Evolutionary conservation across 2,797 vertebrate species (phyloP).

Genomic region (Takifugu rubripes): DNA sequence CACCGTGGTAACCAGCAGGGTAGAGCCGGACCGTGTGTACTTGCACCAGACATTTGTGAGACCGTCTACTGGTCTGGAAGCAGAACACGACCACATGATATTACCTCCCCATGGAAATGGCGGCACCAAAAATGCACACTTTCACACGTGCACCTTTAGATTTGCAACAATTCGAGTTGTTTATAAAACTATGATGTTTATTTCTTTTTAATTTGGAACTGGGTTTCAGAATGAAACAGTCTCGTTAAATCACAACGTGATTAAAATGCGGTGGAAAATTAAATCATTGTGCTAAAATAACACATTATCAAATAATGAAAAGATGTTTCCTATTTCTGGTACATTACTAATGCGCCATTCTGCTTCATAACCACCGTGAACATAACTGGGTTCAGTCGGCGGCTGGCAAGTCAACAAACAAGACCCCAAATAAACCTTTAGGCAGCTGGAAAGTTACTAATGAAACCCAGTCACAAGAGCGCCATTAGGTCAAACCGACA

Average conservation of each 20-base stretch:
- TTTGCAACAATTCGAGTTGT: too few relatives aligned
- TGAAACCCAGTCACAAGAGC: slow-evolving; percentile 57
- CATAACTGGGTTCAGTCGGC: slow-evolving; percentile 26
- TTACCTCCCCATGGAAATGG: neutral
- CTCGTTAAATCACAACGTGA: too few relatives aligned
- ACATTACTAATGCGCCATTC: neutral
- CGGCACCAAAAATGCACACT: neutral
- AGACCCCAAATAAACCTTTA: slow-evolving; percentile 63
- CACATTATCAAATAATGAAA: neutral
- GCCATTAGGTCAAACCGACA: slow-evolving; percentile 38
- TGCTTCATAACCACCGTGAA: slow-evolving; percentile 19
- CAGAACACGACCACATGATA: neutral
- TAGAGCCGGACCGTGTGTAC: too few relatives aligned
- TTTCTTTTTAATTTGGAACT: neutral
- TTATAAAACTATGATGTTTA: neutral
- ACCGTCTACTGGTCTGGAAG: neutral
- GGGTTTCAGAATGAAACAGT: too few relatives aligned
- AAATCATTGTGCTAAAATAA: neutral
- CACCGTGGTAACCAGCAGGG: too few relatives aligned
- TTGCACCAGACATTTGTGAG: too few relatives aligned
- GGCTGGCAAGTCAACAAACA: slow-evolving; percentile 40
- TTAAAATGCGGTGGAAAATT: too few relatives aligned
- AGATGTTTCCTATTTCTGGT: too few relatives aligned
- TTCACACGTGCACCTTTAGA: too few relatives aligned
- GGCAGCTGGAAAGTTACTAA: slow-evolving; percentile 50